Evolutionary conservation across 2,888 invertebrate genomes (phyloP).

Genomic region (Tenthredo distinguenda): DNA sequence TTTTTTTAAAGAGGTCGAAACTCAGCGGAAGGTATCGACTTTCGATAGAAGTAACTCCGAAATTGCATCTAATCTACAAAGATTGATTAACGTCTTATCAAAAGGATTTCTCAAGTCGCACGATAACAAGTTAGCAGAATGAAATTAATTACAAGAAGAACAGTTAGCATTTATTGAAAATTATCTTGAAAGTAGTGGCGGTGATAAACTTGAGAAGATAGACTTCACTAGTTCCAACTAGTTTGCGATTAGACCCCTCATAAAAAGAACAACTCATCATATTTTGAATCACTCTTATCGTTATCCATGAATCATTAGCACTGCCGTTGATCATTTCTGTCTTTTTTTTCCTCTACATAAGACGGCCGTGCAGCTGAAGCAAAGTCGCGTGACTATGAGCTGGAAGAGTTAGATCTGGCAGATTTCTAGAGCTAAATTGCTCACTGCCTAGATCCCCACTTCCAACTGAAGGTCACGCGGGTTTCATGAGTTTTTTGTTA

Average conservation of each 20-base stretch:
- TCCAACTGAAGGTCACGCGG: constrained; percentile 81
- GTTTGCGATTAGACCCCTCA: background rate
- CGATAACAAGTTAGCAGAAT: background rate
- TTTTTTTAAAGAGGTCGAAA: background rate
- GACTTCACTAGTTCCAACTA: background rate
- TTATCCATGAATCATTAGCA: background rate
- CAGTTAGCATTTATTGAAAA: too few species aligned
- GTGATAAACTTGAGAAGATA: background rate
- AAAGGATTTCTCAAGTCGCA: background rate
- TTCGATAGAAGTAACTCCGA: background rate
- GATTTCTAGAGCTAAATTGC: constrained; percentile 66
- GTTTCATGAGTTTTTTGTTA: constrained; percentile 34
- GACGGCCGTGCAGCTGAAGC: background rate
- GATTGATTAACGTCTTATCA: background rate
- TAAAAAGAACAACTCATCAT: background rate
- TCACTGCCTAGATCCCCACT: constrained; percentile 83
- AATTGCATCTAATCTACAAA: background rate
- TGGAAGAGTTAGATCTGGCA: constrained; percentile 90
- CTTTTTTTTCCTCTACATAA: background rate
- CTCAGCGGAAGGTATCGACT: background rate
- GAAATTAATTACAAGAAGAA: background rate
- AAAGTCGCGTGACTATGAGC: constrained; percentile 79
- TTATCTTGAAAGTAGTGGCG: background rate
- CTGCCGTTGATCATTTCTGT: background rate
- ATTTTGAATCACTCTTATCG: constrained; percentile 18